Conservation (phyloP, 2,888 invertebrate species). For the Papilio protenor region DNA sequence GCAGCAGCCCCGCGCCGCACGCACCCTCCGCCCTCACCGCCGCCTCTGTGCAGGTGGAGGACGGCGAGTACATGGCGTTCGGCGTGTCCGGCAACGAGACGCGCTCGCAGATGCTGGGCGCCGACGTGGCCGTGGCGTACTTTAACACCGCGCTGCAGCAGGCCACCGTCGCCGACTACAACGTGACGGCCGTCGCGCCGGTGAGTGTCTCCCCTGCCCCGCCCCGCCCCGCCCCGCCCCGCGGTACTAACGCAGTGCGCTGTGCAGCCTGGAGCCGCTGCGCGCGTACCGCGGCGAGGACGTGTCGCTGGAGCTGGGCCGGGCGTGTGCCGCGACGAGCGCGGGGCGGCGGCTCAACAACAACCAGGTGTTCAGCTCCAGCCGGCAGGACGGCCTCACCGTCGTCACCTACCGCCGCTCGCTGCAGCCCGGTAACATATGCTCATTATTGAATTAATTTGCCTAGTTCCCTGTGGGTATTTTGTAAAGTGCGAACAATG, state of each 20-base stretch:
- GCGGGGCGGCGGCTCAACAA: constrained; percentile 93
- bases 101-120: constrained; percentile 91
- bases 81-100: constrained; percentile 91
- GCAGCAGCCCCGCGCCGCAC: neutral
- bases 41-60: constrained; percentile 71
- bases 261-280: constrained; percentile 89
- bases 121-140: constrained; percentile 92
- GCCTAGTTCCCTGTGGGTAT: too few species aligned
- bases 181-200: constrained; percentile 92
- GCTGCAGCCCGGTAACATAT: constrained; percentile 86
- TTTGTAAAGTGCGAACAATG: neutral
- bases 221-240: neutral
- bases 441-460: neutral
- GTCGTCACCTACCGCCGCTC: constrained; percentile 91
- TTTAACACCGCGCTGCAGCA: constrained; percentile 86
- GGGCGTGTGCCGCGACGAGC: constrained; percentile 93
- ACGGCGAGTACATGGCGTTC: constrained; percentile 94
- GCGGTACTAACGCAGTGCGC: constrained; percentile 59
- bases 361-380: constrained; percentile 91
- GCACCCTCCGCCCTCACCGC: neutral
- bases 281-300: constrained; percentile 89
- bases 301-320: constrained; percentile 89
- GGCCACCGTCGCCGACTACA: constrained; percentile 92
- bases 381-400: constrained; percentile 90
- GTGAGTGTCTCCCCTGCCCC: constrained; percentile 73